phyloP scores from a whole-genome alignment of 2,113 vertebrate species.

The Nothocercus julius region DNA sequence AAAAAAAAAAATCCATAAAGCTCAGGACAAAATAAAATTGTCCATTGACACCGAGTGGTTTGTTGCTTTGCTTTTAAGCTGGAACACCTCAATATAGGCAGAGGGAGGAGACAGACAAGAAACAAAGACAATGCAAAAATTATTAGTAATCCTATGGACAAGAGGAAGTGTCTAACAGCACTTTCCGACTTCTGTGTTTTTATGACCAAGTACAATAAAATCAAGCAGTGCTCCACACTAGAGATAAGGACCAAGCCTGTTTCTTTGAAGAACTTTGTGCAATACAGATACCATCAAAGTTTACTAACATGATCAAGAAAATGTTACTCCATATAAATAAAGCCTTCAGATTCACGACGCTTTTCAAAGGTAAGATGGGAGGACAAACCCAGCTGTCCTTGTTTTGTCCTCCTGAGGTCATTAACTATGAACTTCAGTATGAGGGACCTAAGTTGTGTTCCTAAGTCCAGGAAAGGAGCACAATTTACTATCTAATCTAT shows the following conservation, averaged over 20 bases:
- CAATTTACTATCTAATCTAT: slow-evolving; percentile 41
- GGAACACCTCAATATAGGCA: not conserved
- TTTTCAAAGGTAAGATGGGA: not conserved
- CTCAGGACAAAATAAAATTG: not conserved
- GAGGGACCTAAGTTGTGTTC: slow-evolving; percentile 30
- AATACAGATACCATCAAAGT: slow-evolving; percentile 20
- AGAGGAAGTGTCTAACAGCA: not conserved
- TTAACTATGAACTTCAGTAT: slow-evolving; percentile 18
- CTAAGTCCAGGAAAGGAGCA: not conserved
- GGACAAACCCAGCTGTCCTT: too few relatives aligned
- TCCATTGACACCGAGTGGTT: not conserved
- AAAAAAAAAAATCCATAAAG: too few relatives aligned
- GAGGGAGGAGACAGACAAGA: not conserved
- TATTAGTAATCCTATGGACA: not conserved
- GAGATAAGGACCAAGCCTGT: slow-evolving; percentile 3
- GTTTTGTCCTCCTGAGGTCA: too few relatives aligned
- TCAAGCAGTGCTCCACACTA: not conserved
- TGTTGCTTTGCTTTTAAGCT: not conserved
- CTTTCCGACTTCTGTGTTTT: not conserved
- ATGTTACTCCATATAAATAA: not conserved
- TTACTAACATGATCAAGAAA: not conserved
- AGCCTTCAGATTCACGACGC: too few relatives aligned
- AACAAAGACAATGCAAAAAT: not conserved
- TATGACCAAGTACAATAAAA: slow-evolving; percentile 10
- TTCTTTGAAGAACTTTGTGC: not conserved